Evolutionary conservation across 2,888 invertebrate genomes (phyloP).

Genomic region (Kryphioiulus occultus): DNA sequence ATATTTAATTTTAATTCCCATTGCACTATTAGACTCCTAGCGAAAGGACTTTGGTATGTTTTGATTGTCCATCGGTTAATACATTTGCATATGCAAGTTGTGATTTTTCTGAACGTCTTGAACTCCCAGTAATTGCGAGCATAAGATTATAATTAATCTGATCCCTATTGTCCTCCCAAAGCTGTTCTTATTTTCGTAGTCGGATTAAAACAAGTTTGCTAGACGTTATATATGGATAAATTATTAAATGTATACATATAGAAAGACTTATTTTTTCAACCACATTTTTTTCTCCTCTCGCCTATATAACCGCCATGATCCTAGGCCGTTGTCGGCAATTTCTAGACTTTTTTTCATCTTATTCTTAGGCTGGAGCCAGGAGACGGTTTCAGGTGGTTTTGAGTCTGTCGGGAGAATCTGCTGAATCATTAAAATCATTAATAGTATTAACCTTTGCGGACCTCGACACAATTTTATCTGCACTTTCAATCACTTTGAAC

Average conservation of each 20-base stretch:
- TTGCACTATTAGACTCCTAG: background rate
- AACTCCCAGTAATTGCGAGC: background rate
- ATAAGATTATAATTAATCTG: conserved; percentile 3
- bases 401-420: conserved; percentile 45
- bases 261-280: background rate
- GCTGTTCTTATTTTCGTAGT: background rate
- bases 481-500: conserved; percentile 50
- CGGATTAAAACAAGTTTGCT: conserved; percentile 19
- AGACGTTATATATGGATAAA: background rate
- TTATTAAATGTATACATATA: conserved; percentile 7
- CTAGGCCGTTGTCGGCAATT: conserved; percentile 18
- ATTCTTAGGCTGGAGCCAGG: conserved; percentile 36
- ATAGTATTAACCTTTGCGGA: conserved; percentile 52
- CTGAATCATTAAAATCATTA: conserved; percentile 52
- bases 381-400: conserved; percentile 32
- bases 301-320: background rate
- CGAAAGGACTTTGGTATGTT: background rate
- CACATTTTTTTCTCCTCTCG: background rate
- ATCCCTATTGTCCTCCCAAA: background rate
- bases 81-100: background rate
- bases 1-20: background rate
- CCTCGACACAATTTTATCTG: conserved; percentile 51
- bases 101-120: background rate
- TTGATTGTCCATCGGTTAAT: background rate
- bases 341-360: conserved; percentile 35